Evolutionary conservation across 2,888 invertebrate species (phyloP), one percentile per base, ranked within the genome.

Genomic region (Calephelis perditalis): DNA sequence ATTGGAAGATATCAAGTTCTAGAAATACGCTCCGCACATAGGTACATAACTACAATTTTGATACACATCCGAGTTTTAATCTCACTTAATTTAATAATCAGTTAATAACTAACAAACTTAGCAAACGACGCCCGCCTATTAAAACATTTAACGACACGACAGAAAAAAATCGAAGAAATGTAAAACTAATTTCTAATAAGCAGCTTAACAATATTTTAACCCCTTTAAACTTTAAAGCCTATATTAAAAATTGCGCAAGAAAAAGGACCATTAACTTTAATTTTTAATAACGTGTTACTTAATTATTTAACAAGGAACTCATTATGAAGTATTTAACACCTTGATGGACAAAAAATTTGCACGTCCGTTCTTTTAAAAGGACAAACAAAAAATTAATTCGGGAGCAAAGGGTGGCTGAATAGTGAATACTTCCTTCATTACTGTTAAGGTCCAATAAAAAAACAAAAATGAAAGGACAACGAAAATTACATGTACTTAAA

Each of bases 321-420:
- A 76, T 82, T 79, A 85, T 81, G 78, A 82, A 72, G 68, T 70
- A 71, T 67, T 81, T 80, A 70, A 79, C 87, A 85, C 87, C 80
- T 81, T 77, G 72, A 64, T 69, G 72, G 76, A 73, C 77, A 82
- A 84, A 82, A 82, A 83, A 83, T 72, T 57, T 75, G 72, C 71
- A 70, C 71, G 65, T 67, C 68, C 68, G 67, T 63, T 67, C 65
- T 57, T 62, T 52, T 35, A 52, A 52, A 52, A 11, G 35, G 35
- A 52, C 26, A 49, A 66, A 66, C 59, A 58, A 64, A 67, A 64
- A 70, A 70, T 68, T 64, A 65, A 64, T 65, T 62, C 62, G 46
- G 52, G 47, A 62, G 52, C 54, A 35, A 54, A 60, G 67, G 67
- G 67, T 62, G 47, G 58, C 56, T 56, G 57, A 62, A 66, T 57